Conservation (phyloP, 2,113 vertebrate genomes). For the Xyliphius kryptos region DNA sequence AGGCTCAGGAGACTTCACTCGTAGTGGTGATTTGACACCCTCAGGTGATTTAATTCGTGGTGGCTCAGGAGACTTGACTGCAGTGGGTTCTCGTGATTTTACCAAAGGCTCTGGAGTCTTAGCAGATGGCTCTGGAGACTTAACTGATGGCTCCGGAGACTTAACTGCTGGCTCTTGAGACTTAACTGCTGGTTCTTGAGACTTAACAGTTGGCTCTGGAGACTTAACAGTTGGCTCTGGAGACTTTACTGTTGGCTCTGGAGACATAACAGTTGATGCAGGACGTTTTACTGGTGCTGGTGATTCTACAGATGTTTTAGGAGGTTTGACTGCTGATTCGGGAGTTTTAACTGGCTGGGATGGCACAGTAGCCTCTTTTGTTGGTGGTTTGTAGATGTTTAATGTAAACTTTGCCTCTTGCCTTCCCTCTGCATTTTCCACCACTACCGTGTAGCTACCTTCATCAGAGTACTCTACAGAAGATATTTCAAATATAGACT, state of each 20-base stretch:
- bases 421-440: conserved; percentile 84
- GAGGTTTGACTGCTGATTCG: too few species aligned
- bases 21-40: too few species aligned
- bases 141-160: conserved; percentile 21
- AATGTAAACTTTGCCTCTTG: conserved; percentile 88
- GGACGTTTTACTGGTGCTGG: too few species aligned
- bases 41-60: too few species aligned
- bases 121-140: conserved; percentile 42
- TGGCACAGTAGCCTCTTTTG: conserved; percentile 65
- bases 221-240: conserved; percentile 74
- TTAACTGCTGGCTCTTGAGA: conserved; percentile 40
- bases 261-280: too few species aligned
- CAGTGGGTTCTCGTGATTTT: too few species aligned
- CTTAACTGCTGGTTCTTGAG: conserved; percentile 55
- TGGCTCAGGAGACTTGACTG: too few species aligned
- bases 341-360: conserved; percentile 73
- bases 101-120: conserved; percentile 51
- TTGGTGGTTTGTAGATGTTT: conserved; percentile 71
- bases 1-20: too few species aligned
- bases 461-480: conserved; percentile 81
- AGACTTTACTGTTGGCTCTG: conserved; percentile 70
- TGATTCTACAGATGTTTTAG: too few species aligned
- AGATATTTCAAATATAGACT: conserved; percentile 87
- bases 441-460: conserved; percentile 83
- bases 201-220: conserved; percentile 67